Base-by-base conservation (phyloP, 1,140 invertebrate genomes). In the Hydropsyche tenuis region DNA sequence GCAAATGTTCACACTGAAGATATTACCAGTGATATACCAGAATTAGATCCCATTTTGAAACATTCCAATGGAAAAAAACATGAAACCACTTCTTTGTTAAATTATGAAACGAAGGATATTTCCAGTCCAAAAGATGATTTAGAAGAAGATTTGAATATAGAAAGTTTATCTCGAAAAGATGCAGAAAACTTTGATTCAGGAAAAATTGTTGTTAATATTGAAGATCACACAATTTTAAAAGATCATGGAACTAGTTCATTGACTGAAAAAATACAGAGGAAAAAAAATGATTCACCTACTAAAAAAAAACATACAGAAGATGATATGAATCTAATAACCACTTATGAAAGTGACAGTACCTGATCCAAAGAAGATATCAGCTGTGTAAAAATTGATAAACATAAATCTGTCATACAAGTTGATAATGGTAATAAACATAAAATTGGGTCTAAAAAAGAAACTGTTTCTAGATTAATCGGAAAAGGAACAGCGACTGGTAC, bases 321-420 rank as follows among this genome's bases (percentile, higher is more conserved):
- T 62, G 85, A 86, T 77, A 76, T 86, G 71, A 83, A 85, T 79
- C 79, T 85, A 69, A 86, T 86, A 48, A 82, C 82, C 25, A 84
- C 82, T 72, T 86, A 85, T 43, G 83, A 82, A 25, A 82, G 83
- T 30, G 80, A 83, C 75, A 83, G 84, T 80, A 85, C 85, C 81
- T 86, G 85, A 86, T 86, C 85, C 83, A 83, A 84, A 68, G 82
- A 84, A 69, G 81, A 83, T 64, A 18, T 78, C 60, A 78, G 72
- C 56, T 79, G 78, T 63, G 75, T 75, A 42, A 80, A 79, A 53
- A 43, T 65, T 72, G 72, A 69, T 20, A 16, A 22, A 27, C 22
- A 60, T 11, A 20, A 18, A 27, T 27, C 56, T 23, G 22, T 3
- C 2, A 37, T 37, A 9, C 43, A 75, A 78, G 64, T 74, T 77